Conservation (phyloP, 1,140 invertebrate genomes). For the Cardiocondyla obscurior region DNA sequence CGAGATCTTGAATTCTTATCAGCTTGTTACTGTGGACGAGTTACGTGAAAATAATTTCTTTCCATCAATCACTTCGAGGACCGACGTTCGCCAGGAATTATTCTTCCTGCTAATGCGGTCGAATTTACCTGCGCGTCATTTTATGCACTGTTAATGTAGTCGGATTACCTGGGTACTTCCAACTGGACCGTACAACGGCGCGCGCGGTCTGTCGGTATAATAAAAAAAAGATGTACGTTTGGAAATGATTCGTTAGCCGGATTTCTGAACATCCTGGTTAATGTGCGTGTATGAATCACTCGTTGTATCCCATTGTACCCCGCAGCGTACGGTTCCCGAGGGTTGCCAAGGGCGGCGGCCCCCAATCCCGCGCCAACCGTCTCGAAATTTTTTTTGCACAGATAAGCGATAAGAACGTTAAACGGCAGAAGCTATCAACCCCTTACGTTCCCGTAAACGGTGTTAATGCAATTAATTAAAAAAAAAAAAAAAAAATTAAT, state of each 20-base stretch:
- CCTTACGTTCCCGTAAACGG: background rate
- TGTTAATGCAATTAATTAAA: background rate
- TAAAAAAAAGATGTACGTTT: constrained; percentile 34
- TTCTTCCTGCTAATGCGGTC: constrained; percentile 18
- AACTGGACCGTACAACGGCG: background rate
- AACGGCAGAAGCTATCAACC: background rate
- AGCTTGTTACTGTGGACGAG: too few relatives aligned
- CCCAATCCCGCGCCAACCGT: constrained; percentile 14
- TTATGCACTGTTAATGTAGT: constrained; percentile 36
- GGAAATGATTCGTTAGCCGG: constrained; percentile 44
- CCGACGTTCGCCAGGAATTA: background rate
- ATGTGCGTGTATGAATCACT: constrained; percentile 55
- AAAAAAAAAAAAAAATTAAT: constrained; percentile 17
- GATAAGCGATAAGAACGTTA: constrained; percentile 43
- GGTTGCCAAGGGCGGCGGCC: constrained; percentile 3
- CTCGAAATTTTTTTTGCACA: constrained; percentile 5
- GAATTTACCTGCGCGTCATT: constrained; percentile 28
- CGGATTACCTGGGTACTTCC: constrained; percentile 2
- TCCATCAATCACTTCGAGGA: too few relatives aligned
- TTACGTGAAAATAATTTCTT: constrained; percentile 9
- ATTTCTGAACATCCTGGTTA: constrained; percentile 37
- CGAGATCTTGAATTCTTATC: too few relatives aligned
- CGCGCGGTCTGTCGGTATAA: background rate
- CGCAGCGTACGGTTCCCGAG: constrained; percentile 2
- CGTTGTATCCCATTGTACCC: constrained; percentile 42